Base-by-base conservation (phyloP, 2,113 vertebrate species). In the Oryzias curvinotus region DNA sequence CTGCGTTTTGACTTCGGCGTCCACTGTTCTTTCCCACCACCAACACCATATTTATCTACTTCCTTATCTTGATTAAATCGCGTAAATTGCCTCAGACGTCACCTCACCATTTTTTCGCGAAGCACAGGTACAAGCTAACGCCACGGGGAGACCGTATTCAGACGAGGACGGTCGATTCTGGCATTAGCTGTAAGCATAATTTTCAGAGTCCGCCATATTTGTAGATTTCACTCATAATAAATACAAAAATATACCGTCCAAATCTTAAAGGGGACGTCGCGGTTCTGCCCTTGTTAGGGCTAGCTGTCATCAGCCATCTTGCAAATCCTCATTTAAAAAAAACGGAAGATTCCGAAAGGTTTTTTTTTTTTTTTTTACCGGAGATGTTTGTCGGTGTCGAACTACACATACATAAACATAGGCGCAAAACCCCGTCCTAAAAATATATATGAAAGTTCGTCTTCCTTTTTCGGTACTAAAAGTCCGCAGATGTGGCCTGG, bases 251-350 rank as follows among this genome's bases (percentile, higher is more conserved):
- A 80, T 75, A 78, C 74, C 79, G 65, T 72, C 85, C 87, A 86
- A 77, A 71, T 89, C 89, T 91, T 88, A 88, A 91, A 91, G 87
- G 90, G 88, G 90, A 92, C 89, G 89, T 85, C 89, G 83, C 85
- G 73, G 71, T 85, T 80, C 85, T 87, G 88, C 82, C 88, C 89
- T 90, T 84, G 81, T 89, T 90, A 84, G 73, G 73, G 88, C 66
- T 73, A 87, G 84, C 89, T 91, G 90, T 92, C 92, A 92, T 90
- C 90, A 91, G 91, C 91, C 92, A 93, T 93, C 86, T 92, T 93
- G 90, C 78, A 87, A 85, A 90, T 90, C 88, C 83, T 89, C 88
- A 81, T 90, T 87, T 77, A 7, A 48, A 68, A 52, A 47, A 28
- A 14, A 15, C 21, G 8, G 36, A 47, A 53, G 23, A 7, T 75